Conservation (phyloP, 2,888 invertebrate species). For the Crematogaster levior region DNA sequence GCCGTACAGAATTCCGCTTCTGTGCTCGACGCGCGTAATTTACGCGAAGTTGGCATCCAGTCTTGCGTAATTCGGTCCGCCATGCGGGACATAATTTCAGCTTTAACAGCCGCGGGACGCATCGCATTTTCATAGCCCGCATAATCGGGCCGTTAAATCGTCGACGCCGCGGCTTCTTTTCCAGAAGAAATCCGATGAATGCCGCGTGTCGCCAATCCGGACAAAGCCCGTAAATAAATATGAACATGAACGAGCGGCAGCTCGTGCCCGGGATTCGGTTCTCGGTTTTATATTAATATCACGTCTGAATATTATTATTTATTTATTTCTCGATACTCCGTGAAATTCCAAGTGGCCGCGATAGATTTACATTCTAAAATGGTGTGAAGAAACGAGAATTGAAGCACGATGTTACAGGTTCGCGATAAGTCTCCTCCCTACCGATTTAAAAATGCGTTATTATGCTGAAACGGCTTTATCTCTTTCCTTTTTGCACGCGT, state of each 20-base stretch:
- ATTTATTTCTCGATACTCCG: not conserved
- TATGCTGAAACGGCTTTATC: not conserved
- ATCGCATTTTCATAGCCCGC: conserved; percentile 55
- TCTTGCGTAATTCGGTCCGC: conserved; percentile 61
- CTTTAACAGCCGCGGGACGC: conserved; percentile 61
- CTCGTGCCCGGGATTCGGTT: not conserved
- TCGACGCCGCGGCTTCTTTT: conserved; percentile 1
- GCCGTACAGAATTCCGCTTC: conserved; percentile 1
- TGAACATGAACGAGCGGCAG: not conserved
- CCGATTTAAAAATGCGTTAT: not conserved
- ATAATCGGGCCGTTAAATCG: conserved; percentile 67
- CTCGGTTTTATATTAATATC: not conserved
- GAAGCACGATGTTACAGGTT: too few relatives aligned
- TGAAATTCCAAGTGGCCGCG: not conserved
- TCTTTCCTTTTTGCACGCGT: not conserved
- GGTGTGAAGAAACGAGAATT: not conserved
- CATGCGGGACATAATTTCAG: conserved; percentile 61
- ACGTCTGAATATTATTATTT: not conserved
- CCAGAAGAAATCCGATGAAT: conserved; percentile 8
- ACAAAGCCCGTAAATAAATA: conserved; percentile 18
- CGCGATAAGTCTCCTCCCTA: not conserved
- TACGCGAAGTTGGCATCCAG: conserved; percentile 39
- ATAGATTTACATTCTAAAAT: not conserved
- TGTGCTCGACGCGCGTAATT: conserved; percentile 51
- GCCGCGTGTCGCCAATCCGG: not conserved